Base-by-base conservation (phyloP, 2,797 vertebrate genomes). In the Mastacembelus armatus region DNA sequence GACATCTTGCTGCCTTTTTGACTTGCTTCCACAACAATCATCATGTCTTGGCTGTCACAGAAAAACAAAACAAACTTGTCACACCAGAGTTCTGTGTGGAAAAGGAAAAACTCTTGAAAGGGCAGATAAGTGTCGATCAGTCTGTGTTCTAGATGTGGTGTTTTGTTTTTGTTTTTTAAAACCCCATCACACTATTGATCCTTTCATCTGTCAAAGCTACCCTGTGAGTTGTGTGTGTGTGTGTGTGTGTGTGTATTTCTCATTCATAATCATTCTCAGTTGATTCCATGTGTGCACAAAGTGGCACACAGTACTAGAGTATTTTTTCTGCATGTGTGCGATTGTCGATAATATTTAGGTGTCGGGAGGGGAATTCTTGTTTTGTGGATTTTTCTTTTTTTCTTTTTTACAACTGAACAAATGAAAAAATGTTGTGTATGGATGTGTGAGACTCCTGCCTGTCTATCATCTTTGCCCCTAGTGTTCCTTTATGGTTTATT, bases 171-270 rank as follows among this genome's bases (percentile, higher is more conserved):
- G n/a, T n/a, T 73, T 52, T 48, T 64, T 52, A 10, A 45, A 26
- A 67, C 71, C 18, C 64, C 55, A 43, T 77, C 73, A 94, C 96
- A 95, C 96, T 96, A 95, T 96, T 94, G 95, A 95, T 56, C 78
- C 67, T 51, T 59, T 95, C 93, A 93, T 32, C 48, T 52, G 63
- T 38, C 30, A 7, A 50, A 54, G 52, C 51, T 67, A 26, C 77
- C 67, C 36, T 66, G 55, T 60, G 76, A 75, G 74, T 36, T 44
- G 12, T 4, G 33, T 7, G 33, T 33, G 7, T 35, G 33, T 10
- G 33, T 35, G 33, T 35, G 33, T 35, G 33, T 35, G 33, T 52
- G 22, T 58, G 77, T 36, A 70, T 68, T 80, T 86, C 69, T 83
- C 65, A 39, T 84, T 85, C 56, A 66, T 55, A 79, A 87, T 81